phyloP scores from a whole-genome alignment of 2,797 vertebrate genomes.

The Propithecus deckenii region DNA sequence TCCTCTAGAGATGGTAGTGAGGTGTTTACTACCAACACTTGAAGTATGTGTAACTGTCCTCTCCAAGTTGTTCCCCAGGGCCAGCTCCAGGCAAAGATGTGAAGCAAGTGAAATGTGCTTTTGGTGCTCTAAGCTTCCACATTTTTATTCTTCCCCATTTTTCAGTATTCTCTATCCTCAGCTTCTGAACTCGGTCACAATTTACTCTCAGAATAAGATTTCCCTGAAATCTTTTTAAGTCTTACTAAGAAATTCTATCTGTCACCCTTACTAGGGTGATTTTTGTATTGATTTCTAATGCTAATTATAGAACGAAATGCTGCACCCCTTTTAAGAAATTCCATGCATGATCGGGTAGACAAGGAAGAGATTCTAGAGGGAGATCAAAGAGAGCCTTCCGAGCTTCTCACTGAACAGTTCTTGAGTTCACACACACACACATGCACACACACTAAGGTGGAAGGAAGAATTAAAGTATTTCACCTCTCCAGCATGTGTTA shows the following conservation, averaged over 20 bases:
- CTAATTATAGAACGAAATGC: background rate
- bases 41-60: background rate
- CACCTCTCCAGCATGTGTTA: background rate
- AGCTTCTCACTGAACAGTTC: background rate
- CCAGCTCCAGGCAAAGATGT: background rate
- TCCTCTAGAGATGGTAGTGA: background rate
- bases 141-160: background rate
- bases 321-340: background rate
- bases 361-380: background rate
- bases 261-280: background rate
- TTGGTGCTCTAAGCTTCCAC: background rate
- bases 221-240: conserved; percentile 8
- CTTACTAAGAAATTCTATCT: background rate
- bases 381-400: background rate
- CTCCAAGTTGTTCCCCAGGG: background rate
- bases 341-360: background rate
- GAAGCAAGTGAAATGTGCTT: background rate
- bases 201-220: background rate
- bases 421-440: background rate
- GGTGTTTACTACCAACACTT: background rate
- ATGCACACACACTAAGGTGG: background rate
- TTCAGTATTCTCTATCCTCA: background rate
- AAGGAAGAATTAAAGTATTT: background rate
- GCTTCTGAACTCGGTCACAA: background rate
- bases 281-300: conserved; percentile 9